Conservation (phyloP, 2,888 invertebrate genomes). For the Microctonus aethiopoides region DNA sequence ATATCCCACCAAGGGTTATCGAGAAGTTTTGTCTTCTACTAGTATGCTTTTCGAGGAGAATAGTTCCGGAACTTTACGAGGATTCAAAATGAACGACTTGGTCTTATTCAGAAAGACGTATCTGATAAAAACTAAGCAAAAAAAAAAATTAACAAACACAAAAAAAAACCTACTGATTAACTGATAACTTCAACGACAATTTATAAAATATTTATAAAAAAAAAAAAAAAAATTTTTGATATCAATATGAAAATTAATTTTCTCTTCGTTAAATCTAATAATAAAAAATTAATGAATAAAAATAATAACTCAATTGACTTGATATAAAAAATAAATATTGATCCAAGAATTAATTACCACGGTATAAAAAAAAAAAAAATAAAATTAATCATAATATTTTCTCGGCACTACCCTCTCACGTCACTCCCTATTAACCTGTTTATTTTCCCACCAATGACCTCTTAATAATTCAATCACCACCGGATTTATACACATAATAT, state of each 20-base stretch:
- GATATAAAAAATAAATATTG: background rate
- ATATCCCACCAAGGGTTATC: conserved; percentile 27
- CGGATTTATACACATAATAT: background rate
- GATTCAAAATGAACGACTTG: conserved; percentile 13
- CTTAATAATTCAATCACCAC: conserved; percentile 18
- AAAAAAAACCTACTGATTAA: no score
- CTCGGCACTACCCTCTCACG: background rate
- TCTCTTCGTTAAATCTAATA: no score
- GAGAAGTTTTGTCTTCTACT: conserved; percentile 17
- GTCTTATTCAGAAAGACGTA: background rate
- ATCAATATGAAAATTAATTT: no score
- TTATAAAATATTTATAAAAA: no score
- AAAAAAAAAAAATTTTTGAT: no score
- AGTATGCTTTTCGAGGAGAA: conserved; percentile 5
- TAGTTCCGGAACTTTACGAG: conserved; percentile 12
- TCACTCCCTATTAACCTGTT: background rate
- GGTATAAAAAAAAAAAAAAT: no score
- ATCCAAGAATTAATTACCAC: background rate
- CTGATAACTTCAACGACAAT: no score
- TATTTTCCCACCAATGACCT: conserved; percentile 10
- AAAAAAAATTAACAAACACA: background rate
- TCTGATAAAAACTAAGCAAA: background rate
- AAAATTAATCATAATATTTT: conserved; percentile 2
- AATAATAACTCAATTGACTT: background rate
- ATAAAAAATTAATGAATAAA: background rate